Conservation (phyloP, 2,888 invertebrate species). For the Micoletzkya japonica region DNA sequence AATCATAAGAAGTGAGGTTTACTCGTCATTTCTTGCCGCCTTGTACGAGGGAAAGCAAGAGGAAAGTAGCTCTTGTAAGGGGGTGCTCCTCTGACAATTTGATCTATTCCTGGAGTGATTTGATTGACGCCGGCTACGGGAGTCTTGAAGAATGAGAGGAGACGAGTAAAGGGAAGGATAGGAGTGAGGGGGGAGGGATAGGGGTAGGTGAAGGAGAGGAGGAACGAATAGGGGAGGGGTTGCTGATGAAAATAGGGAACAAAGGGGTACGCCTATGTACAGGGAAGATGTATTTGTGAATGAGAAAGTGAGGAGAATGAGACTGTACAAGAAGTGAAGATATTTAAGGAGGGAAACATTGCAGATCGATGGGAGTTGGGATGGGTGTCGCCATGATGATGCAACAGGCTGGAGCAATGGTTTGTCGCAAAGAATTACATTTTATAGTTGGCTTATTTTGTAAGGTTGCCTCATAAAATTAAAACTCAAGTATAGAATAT, state of each 20-base stretch:
- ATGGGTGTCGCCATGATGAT: conserved; percentile 62
- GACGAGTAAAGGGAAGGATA: background rate
- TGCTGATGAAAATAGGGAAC: background rate
- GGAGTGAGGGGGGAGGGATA: conserved; percentile 2
- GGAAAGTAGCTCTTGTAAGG: too few species aligned
- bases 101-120: too few species aligned
- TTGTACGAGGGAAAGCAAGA: too few species aligned
- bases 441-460: too few species aligned
- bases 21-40: too few species aligned
- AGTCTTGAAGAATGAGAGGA: background rate
- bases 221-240: background rate
- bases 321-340: conserved; percentile 6
- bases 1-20: background rate
- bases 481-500: too few species aligned
- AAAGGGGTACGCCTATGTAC: background rate
- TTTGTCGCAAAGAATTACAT: too few species aligned
- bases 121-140: too few species aligned
- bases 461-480: too few species aligned
- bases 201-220: background rate
- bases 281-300: background rate
- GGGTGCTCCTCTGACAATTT: too few species aligned
- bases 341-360: background rate
- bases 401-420: conserved; percentile 56
- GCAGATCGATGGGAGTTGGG: conserved; percentile 54
- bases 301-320: background rate